Conservation (phyloP, 2,113 vertebrate genomes). For the Nesoenas mayeri region DNA sequence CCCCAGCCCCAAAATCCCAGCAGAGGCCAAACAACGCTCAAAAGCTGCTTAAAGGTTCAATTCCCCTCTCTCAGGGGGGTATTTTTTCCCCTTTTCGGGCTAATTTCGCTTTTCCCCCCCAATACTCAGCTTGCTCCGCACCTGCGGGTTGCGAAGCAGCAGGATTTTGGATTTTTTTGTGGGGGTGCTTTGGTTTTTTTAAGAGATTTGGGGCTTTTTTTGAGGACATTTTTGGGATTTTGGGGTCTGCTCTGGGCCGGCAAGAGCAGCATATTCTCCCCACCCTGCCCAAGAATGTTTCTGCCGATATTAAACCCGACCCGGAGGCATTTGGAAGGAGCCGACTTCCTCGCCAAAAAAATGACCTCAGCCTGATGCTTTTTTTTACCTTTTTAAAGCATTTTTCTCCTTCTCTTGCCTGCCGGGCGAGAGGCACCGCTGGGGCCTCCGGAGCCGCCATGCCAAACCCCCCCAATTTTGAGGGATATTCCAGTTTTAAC, state of each 20-base stretch:
- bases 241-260: background rate
- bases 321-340: slow-evolving; percentile 64
- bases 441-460: background rate
- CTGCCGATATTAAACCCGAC: slow-evolving; percentile 73
- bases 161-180: rapidly evolving
- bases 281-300: slow-evolving; percentile 75
- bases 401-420: slow-evolving; percentile 26
- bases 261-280: slow-evolving; percentile 38
- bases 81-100: background rate
- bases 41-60: background rate
- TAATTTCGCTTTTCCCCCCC: background rate
- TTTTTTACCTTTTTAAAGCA: slow-evolving; percentile 60
- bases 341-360: slow-evolving; percentile 62
- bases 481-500: background rate
- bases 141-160: background rate
- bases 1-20: background rate
- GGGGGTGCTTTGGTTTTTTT: background rate
- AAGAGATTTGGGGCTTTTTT: background rate
- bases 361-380: slow-evolving; percentile 71
- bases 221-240: background rate
- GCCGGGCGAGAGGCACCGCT: background rate
- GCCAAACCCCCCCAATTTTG: background rate
- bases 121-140: background rate
- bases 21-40: background rate
- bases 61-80: rapidly evolving